Evolutionary conservation across 2,888 invertebrate species (phyloP).

Genomic region (Pandemis heparana): DNA sequence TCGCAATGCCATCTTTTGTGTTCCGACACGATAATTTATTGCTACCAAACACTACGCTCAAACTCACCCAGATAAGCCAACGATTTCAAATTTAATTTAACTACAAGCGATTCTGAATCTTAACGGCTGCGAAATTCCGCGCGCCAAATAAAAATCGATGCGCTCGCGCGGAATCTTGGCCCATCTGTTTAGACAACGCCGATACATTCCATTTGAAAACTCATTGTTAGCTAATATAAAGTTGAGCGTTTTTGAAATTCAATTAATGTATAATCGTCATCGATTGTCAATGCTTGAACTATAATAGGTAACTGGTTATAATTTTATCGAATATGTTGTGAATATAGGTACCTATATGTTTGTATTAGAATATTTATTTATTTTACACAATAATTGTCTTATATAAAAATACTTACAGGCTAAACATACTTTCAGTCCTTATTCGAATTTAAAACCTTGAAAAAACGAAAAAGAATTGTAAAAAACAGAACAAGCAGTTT

Average conservation of each 20-base stretch:
- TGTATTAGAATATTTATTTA: no score
- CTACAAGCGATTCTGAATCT: constrained; percentile 43
- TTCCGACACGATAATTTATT: constrained; percentile 81
- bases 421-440: neutral
- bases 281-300: neutral
- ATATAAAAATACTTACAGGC: no score
- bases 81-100: constrained; percentile 67
- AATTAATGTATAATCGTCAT: constrained; percentile 11
- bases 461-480: no score
- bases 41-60: constrained; percentile 74
- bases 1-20: constrained; percentile 83
- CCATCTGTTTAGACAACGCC: constrained; percentile 45
- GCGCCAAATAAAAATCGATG: constrained; percentile 19
- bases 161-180: constrained; percentile 26
- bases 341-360: no score
- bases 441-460: neutral
- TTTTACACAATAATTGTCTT: no score
- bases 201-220: constrained; percentile 43
- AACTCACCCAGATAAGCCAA: constrained; percentile 69
- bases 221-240: constrained; percentile 32
- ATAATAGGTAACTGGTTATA: no score
- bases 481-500: neutral
- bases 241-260: constrained; percentile 10
- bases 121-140: constrained; percentile 38
- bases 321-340: no score